Conservation (phyloP, 2,113 vertebrate genomes). For the Seriola rivoliana region DNA sequence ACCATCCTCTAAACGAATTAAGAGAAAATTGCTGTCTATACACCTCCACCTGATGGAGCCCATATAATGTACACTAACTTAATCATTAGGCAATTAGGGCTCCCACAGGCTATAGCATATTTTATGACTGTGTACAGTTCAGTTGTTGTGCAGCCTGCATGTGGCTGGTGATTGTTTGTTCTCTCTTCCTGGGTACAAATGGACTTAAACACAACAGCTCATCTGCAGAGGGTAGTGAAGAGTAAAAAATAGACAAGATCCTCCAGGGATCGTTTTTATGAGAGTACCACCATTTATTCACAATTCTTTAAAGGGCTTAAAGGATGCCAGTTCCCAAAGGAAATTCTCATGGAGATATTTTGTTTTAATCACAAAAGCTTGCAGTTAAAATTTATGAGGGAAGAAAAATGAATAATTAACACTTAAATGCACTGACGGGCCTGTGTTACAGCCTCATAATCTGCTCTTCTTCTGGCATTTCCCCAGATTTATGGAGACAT, state of each 20-base stretch:
- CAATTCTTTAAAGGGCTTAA: constrained; percentile 81
- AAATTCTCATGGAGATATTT: constrained; percentile 78
- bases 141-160: constrained; percentile 33
- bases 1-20: constrained; percentile 72
- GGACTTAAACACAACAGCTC: constrained; percentile 69
- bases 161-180: constrained; percentile 47
- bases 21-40: constrained; percentile 66
- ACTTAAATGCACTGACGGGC: constrained; percentile 81
- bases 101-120: constrained; percentile 56
- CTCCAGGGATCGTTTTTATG: constrained; percentile 79
- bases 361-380: constrained; percentile 84
- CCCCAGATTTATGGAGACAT: constrained; percentile 69
- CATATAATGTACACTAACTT: constrained; percentile 72
- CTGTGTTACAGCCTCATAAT: constrained; percentile 74
- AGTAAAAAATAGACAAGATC: constrained; percentile 69
- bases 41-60: constrained; percentile 68
- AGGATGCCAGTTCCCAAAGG: constrained; percentile 79
- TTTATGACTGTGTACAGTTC: constrained; percentile 56
- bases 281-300: constrained; percentile 79
- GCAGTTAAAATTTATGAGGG: constrained; percentile 82
- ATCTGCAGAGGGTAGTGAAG: constrained; percentile 43
- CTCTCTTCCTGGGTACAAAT: constrained; percentile 48
- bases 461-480: constrained; percentile 70
- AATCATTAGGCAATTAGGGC: constrained; percentile 75
- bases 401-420: constrained; percentile 83